These are phyloP conservation scores for Vireo griseus DNA, from an alignment of 2,797 vertebrate species.

Conservation along the genomic window DNA sequence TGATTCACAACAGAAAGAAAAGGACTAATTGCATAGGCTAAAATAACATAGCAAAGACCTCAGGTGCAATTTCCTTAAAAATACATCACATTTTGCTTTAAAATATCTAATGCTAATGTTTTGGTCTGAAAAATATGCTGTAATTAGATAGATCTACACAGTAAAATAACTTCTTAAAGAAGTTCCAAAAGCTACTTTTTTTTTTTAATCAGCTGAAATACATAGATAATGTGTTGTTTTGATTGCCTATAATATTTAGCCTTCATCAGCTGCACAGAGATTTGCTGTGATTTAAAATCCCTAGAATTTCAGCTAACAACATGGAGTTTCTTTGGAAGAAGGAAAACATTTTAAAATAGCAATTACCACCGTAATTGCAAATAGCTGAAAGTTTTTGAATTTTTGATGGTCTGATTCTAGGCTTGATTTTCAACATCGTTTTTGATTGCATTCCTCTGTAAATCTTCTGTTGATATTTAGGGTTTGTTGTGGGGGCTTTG, in stretches of 20 bases:
- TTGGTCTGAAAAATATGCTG: conserved; percentile 13
- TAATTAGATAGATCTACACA: conserved; percentile 28
- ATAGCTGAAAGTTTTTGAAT: conserved; percentile 71
- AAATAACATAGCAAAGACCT: not conserved
- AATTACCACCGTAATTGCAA: conserved; percentile 74
- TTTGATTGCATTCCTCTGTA: conserved; percentile 71
- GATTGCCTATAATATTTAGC: conserved; percentile 72
- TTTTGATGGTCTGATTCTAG: conserved; percentile 70
- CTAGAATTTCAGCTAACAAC: conserved; percentile 70
- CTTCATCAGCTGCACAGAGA: conserved; percentile 68
- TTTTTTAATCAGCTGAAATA: conserved; percentile 72
- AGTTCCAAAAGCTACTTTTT: conserved; percentile 47
- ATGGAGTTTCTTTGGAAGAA: conserved; percentile 66
- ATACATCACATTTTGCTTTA: not conserved
- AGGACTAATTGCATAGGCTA: not conserved
- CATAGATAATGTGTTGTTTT: conserved; percentile 73
- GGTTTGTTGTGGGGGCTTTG: not conserved
- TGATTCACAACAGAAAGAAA: not conserved
- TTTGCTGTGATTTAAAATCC: conserved; percentile 72
- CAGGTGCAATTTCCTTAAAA: not conserved
- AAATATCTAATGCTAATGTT: conserved; percentile 16
- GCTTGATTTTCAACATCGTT: conserved; percentile 72
- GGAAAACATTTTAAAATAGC: conserved; percentile 77
- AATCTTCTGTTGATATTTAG: conserved; percentile 48
- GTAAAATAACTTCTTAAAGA: conserved; percentile 21